Percentiles rank a stretch among this genome's conserved stretches.
phyloP scores from a whole-genome alignment of 2,888 invertebrate genomes.

The Phragmatobia fuliginosa region DNA sequence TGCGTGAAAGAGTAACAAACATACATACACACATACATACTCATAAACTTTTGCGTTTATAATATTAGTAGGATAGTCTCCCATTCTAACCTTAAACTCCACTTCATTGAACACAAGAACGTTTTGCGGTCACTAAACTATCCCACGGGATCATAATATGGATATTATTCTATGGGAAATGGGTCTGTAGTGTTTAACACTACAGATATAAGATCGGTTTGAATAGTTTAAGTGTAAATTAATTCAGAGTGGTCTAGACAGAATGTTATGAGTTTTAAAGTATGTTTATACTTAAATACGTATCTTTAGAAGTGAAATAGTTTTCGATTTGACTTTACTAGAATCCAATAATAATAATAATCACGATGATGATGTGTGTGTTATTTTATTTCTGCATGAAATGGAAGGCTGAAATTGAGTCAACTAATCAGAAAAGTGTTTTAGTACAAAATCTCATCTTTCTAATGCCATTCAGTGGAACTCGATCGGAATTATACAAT shows the following conservation, averaged over 20 bases:
- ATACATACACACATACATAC: no score
- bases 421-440: no score
- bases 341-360: neutral
- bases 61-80: slow-evolving; percentile 20
- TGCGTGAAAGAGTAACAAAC: no score
- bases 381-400: no score
- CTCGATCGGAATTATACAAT: no score
- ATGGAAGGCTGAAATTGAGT: no score
- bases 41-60: no score
- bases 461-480: no score
- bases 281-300: no score
- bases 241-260: neutral
- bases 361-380: neutral
- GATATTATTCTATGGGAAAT: slow-evolving; percentile 42
- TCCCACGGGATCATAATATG: slow-evolving; percentile 55
- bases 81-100: slow-evolving; percentile 47
- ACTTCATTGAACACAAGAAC: slow-evolving; percentile 45
- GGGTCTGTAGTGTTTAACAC: slow-evolving; percentile 24
- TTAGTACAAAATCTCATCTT: no score
- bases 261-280: neutral
- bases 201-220: slow-evolving; percentile 8
- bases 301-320: neutral
- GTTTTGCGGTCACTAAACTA: slow-evolving; percentile 43
- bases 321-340: neutral
- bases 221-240: slow-evolving; percentile 14